phyloP scores from a whole-genome alignment of 2,888 invertebrate species.

The Drosophila emarginata region DNA sequence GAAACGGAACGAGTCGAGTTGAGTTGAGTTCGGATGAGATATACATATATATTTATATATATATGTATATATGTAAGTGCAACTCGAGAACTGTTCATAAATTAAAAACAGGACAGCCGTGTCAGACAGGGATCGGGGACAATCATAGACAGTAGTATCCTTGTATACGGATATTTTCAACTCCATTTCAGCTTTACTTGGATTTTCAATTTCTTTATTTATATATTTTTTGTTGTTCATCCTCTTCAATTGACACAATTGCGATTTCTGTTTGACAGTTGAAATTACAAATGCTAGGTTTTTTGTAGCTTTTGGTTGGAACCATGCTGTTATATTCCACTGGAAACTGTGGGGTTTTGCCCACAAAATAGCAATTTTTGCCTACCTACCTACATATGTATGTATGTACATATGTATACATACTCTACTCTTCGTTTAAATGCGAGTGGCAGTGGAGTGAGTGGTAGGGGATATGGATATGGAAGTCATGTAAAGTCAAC shows the following conservation, averaged over 20 bases:
- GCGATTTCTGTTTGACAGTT: slow-evolving; percentile 58
- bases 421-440: too few relatives aligned
- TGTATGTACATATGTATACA: too few relatives aligned
- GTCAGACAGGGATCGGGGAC: neutral
- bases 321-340: too few relatives aligned
- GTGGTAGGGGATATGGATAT: neutral
- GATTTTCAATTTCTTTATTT: slow-evolving; percentile 9
- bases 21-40: slow-evolving; percentile 35
- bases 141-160: neutral
- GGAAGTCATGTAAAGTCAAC: slow-evolving; percentile 14
- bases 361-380: slow-evolving; percentile 67
- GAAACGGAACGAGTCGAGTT: slow-evolving; percentile 27
- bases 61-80: slow-evolving; percentile 18
- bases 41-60: slow-evolving; percentile 25
- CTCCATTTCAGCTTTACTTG: neutral
- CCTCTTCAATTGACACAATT: slow-evolving; percentile 46
- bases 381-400: slow-evolving; percentile 32
- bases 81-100: slow-evolving; percentile 24
- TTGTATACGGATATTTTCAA: neutral
- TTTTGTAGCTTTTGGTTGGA: neutral
- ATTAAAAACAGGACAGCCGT: slow-evolving; percentile 25
- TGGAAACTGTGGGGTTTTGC: slow-evolving; percentile 13
- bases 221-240: slow-evolving; percentile 29
- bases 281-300: slow-evolving; percentile 31
- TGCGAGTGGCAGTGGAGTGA: neutral